phyloP scores from a whole-genome alignment of 2,113 vertebrate genomes.

The Leiothrix lutea region DNA sequence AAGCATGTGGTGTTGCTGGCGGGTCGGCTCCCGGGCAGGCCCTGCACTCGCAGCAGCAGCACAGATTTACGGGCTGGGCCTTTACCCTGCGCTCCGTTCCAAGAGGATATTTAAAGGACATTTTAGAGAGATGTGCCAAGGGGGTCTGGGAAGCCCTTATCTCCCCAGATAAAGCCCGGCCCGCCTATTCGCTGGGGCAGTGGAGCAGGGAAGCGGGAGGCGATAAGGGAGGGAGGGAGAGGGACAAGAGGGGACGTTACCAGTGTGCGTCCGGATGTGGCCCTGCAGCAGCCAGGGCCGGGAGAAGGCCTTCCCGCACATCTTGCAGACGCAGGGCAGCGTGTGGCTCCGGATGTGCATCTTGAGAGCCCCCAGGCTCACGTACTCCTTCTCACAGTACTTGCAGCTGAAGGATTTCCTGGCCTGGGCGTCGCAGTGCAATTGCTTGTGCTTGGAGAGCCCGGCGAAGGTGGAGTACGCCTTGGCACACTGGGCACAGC shows the following conservation, averaged over 20 bases:
- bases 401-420: conserved; percentile 93
- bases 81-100: background rate
- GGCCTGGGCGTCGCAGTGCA: conserved; percentile 77
- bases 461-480: conserved; percentile 83
- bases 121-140: conserved; percentile 30
- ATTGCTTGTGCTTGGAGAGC: conserved; percentile 86
- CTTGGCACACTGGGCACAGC: conserved; percentile 84
- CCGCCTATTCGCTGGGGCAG: background rate
- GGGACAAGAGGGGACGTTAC: conserved; percentile 62
- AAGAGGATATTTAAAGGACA: conserved; percentile 47
- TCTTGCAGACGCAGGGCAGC: conserved; percentile 93
- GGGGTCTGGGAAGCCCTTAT: conserved; percentile 51
- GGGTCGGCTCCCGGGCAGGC: background rate
- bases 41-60: fast-evolving
- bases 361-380: conserved; percentile 94
- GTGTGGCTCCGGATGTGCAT: conserved; percentile 99
- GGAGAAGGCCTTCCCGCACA: conserved; percentile 97
- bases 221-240: background rate
- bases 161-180: background rate
- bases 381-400: conserved; percentile 94
- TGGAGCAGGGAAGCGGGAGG: background rate
- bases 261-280: conserved; percentile 96
- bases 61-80: background rate
- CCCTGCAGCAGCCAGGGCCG: conserved; percentile 95
- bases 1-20: fast-evolving